Base-by-base conservation (phyloP, 2,888 invertebrate species). In the Tupiocoris notatus region DNA sequence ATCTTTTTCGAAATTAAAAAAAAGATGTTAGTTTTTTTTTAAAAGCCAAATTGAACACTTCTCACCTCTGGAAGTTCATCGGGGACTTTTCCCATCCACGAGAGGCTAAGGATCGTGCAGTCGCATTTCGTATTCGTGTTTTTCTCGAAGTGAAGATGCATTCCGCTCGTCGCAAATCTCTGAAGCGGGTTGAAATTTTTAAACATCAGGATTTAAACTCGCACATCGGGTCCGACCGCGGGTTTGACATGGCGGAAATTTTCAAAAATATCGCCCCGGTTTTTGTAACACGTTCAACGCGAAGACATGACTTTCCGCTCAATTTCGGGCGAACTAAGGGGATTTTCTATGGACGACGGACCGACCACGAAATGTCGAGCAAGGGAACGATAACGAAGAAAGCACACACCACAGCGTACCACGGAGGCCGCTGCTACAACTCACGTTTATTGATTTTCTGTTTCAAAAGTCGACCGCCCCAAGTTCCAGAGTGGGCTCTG, bases 1-100 rank as follows among this genome's bases (percentile, higher is more conserved):
- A n/a, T n/a, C n/a, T n/a, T n/a, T n/a, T n/a, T n/a, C n/a, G n/a
- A n/a, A n/a, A n/a, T n/a, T n/a, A n/a, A n/a, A n/a, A n/a, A n/a
- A n/a, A n/a, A n/a, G n/a, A n/a, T n/a, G n/a, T n/a, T n/a, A n/a
- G n/a, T n/a, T n/a, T n/a, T n/a, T n/a, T n/a, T n/a, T n/a, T n/a
- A n/a, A n/a, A n/a, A n/a, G n/a, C n/a, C n/a, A n/a, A n/a, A n/a
- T n/a, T n/a, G n/a, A n/a, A n/a, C n/a, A n/a, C 9, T 82, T 82
- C 88, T 88, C 86, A 95, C 95, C 91, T 96, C 95, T 58, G 96
- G 95, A 82, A 95, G 88, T 84, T 95, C 94, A 84, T 97, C 96
- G 80, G 96, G 96, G 82, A 96, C 95, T 86, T 96, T 96, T 80
- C 96, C 96, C 97, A 97, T 98, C 97, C 97, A 98, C 82, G 96